These are phyloP conservation scores for Heliconius ismenius DNA, from an alignment of 2,888 invertebrate species.

Conservation along the genomic window DNA sequence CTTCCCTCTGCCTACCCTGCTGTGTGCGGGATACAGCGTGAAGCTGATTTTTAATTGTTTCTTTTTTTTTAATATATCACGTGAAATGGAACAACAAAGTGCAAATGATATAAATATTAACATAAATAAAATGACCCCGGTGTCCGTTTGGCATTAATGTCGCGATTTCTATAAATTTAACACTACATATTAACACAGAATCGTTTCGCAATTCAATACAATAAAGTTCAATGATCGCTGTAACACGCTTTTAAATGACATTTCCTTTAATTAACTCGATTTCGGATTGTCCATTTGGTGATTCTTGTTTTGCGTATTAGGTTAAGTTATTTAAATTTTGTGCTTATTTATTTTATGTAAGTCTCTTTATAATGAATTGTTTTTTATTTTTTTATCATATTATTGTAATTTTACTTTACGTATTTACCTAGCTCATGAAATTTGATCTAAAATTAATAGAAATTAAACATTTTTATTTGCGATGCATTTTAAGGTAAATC, in stretches of 20 bases:
- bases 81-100: slow-evolving; percentile 22
- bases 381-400: not conserved
- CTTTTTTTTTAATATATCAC: not conserved
- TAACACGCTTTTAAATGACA: slow-evolving; percentile 48
- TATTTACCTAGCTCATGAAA: not conserved
- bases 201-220: slow-evolving; percentile 72
- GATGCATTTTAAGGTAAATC: not conserved
- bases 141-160: slow-evolving; percentile 46
- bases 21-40: too few relatives aligned
- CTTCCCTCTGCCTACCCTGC: too few relatives aligned
- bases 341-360: not conserved
- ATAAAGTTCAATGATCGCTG: slow-evolving; percentile 68
- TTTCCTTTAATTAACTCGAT: slow-evolving; percentile 40
- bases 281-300: slow-evolving; percentile 1
- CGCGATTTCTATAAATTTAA: slow-evolving; percentile 60
- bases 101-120: slow-evolving; percentile 52
- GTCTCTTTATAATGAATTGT: not conserved
- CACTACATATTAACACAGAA: slow-evolving; percentile 50
- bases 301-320: slow-evolving; percentile 5
- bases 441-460: not conserved
- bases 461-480: not conserved
- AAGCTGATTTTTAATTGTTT: too few relatives aligned
- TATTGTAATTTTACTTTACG: not conserved
- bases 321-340: not conserved
- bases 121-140: slow-evolving; percentile 46